Evolutionary conservation across 2,113 vertebrate species (phyloP), one percentile per base, ranked within the genome.

Genomic region (Sialia sialis): DNA sequence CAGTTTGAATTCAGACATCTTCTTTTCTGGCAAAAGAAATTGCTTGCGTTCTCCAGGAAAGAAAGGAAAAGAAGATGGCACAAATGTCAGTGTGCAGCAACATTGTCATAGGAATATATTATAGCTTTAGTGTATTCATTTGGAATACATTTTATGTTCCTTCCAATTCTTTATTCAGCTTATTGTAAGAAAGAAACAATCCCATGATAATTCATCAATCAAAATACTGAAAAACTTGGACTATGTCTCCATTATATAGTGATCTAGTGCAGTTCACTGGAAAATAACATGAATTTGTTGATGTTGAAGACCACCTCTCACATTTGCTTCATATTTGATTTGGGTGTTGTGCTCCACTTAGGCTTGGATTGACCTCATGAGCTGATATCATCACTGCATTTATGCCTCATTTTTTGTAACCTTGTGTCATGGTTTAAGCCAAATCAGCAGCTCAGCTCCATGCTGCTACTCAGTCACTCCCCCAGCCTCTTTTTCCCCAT

Each of bases 401-500:
- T 38, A 39, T 46, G 12, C 11, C 8, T 13, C 25, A 18, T 27
- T 41, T 70, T 72, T 84, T 59, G 16, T 80, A 30, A 51, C 23
- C 12, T 41, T 58, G 4, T 39, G 21, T 43, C 8, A 1, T 13
- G 8, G 12, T 74, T 78, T 64, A 75, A 41, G 3, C 6, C 3
- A 0, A 1, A 4, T 7, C 18, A 38, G 15, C 15, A 52, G 6
- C 23, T 86, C 21, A 82, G 18, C 16, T 30, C 30, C 20, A 19
- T 6, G 4, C 36, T 82, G 22, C n/a, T 2, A 1, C 43, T 82
- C 2, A 2, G 10, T 74, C 22, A 18, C 9, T 32, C 5, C 2
- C 4, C 4, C 19, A 44, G 21, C 13, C 5, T 54, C 16, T 17
- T 51, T 43, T 3, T 6, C 6, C 4, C 16, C 11, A 30, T 20